Evolutionary conservation across 1,140 invertebrate genomes (phyloP), one percentile per base, ranked within the genome.

Genomic region (Leptestheria dahalacensis): DNA sequence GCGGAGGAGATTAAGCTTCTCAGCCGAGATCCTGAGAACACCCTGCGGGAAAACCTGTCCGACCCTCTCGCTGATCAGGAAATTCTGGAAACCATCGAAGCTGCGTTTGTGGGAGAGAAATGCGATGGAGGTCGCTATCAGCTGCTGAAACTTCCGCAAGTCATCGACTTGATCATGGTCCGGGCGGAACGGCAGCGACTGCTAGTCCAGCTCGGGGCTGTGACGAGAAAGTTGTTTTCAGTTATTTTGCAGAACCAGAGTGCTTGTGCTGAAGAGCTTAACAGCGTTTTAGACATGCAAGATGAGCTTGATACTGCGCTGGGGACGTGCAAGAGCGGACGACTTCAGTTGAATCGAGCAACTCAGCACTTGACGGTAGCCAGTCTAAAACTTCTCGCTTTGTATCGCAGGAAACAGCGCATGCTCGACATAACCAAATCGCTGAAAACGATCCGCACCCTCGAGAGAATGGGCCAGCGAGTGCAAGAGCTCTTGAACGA

Each of bases 221-320:
- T 97, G 0, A 92, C 89, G 0, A 91, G 88, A 64, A 88, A 91
- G 73, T 86, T 95, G 0, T 78, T 93, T 0, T 86, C 93, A 64
- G 74, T 95, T 18, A 94, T 96, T 65, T 74, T 93, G 10, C 85
- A 95, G 69, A 90, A 96, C 63, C 83, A 93, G 56, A 82, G 80
- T 63, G 77, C 82, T 1, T 95, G 90, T 70, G 84, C 86, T 61
- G 75, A 79, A 12, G 89, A 96, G 70, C 86, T 96, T 64, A 75
- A 1, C 48, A 75, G 85, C 62, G 86, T 96, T 20, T 77, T 84
- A 61, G 79, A 83, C 61, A 80, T 93, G 59, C 77, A 91, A 68
- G 75, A 83, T 65, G 75, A 85, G 64, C 70, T 96, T 20, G 75
- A 81, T 61, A 77, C 80, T 48, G 82, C 85, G 0, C 67, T 91